phyloP scores from a whole-genome alignment of 2,888 invertebrate species.

The Cetonia aurata region DNA sequence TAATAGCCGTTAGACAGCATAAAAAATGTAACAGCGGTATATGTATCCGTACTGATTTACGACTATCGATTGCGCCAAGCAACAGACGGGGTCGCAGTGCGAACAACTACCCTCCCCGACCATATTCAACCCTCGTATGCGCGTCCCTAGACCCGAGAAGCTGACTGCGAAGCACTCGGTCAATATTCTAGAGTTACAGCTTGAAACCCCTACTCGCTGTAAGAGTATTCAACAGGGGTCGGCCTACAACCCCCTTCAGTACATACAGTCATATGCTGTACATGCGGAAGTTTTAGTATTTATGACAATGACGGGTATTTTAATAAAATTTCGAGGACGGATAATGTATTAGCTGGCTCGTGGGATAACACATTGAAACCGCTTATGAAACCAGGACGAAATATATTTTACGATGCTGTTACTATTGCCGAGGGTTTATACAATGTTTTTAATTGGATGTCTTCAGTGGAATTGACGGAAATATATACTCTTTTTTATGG shows the following conservation, averaged over 20 bases:
- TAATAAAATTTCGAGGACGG: conserved; percentile 19
- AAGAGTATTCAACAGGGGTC: too few relatives aligned
- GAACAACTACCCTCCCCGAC: conserved; percentile 18
- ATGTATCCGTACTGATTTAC: conserved; percentile 13
- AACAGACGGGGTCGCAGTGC: conserved; percentile 19
- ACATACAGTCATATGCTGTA: neutral
- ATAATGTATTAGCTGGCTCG: conserved; percentile 9
- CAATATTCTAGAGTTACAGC: conserved; percentile 14
- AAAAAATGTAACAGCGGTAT: neutral
- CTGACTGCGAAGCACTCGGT: conserved; percentile 21
- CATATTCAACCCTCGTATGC: conserved; percentile 29
- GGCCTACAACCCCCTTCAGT: neutral
- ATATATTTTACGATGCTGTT: conserved; percentile 15
- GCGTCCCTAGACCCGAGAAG: neutral
- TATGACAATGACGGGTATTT: conserved; percentile 14
- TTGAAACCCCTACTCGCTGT: neutral
- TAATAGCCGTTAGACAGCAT: neutral
- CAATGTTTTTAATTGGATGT: conserved; percentile 12
- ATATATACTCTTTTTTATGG: too few relatives aligned
- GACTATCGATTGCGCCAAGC: conserved; percentile 27
- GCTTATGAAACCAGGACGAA: conserved; percentile 2
- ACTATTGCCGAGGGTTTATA: conserved; percentile 3
- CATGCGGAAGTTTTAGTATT: conserved; percentile 17
- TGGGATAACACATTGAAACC: neutral
- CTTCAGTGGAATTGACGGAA: neutral